These are phyloP conservation scores for Chelon auratus DNA, from an alignment of 2,797 vertebrate genomes.

Conservation along the genomic window DNA sequence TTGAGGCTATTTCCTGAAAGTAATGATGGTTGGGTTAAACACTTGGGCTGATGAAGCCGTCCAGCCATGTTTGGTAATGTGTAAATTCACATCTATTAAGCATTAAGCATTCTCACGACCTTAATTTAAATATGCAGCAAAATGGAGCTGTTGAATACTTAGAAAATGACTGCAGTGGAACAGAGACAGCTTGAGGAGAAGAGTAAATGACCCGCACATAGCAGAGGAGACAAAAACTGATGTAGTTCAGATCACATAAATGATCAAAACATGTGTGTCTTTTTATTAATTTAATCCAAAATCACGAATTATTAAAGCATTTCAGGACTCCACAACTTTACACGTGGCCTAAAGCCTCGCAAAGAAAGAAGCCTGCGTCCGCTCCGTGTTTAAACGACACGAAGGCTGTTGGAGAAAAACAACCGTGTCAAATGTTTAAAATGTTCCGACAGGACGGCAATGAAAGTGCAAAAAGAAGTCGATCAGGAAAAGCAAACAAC, in stretches of 20 bases:
- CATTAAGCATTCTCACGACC: neutral
- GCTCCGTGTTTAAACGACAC: too few relatives aligned
- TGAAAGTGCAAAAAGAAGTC: neutral
- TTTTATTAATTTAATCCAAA: neutral
- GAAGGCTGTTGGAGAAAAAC: neutral
- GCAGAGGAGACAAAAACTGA: neutral
- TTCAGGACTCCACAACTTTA: neutral
- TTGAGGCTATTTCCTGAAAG: too few relatives aligned
- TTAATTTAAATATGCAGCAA: neutral
- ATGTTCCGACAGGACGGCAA: neutral
- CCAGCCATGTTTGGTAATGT: neutral
- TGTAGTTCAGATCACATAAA: neutral
- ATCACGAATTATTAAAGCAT: neutral
- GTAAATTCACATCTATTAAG: neutral
- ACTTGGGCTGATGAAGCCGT: too few relatives aligned
- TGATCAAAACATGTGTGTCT: neutral
- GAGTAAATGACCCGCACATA: neutral
- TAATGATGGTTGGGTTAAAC: too few relatives aligned
- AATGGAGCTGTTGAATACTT: neutral
- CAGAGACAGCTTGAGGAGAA: too few relatives aligned
- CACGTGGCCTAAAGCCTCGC: neutral
- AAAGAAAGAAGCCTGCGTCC: neutral
- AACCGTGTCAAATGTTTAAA: neutral
- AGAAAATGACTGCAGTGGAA: too few relatives aligned
- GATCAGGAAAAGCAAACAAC: constrained; percentile 1